phyloP scores from a whole-genome alignment of 1,140 invertebrate genomes.

The Drosophila orosa region DNA sequence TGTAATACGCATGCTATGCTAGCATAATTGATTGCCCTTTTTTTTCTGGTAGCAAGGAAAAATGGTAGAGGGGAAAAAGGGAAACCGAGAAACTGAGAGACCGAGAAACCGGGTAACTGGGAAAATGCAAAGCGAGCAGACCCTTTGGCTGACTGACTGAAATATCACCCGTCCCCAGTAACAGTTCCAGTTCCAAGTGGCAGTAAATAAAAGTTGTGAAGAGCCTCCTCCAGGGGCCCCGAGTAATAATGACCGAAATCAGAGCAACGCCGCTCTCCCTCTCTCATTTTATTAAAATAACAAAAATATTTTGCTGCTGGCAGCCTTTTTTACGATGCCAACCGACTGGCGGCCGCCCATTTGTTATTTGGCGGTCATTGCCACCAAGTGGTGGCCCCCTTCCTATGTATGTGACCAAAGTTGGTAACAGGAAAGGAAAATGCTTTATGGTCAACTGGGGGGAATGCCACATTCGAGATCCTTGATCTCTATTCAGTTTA shows the following conservation, averaged over 20 bases:
- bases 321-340: slow-evolving; percentile 61
- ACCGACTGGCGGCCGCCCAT: slow-evolving; percentile 12
- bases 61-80: slow-evolving; percentile 5
- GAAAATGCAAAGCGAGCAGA: slow-evolving; percentile 56
- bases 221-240: slow-evolving; percentile 1
- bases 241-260: slow-evolving; percentile 70
- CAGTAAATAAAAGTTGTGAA: slow-evolving; percentile 61
- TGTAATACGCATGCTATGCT: slow-evolving; percentile 59
- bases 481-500: slow-evolving; percentile 16
- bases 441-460: slow-evolving; percentile 55
- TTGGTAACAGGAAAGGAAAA: too few relatives aligned
- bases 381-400: slow-evolving; percentile 60
- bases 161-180: slow-evolving; percentile 44
- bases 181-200: slow-evolving; percentile 16
- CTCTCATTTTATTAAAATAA: slow-evolving; percentile 73
- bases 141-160: slow-evolving; percentile 45
- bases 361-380: slow-evolving; percentile 67
- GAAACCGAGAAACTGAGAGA: slow-evolving; percentile 40
- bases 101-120: slow-evolving; percentile 6
- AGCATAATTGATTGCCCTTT: slow-evolving; percentile 73
- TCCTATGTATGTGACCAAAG: slow-evolving; percentile 39
- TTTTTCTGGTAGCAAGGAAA: slow-evolving; percentile 1
- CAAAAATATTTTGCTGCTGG: slow-evolving; percentile 74
- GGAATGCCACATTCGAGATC: slow-evolving; percentile 35
- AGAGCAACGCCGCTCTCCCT: slow-evolving; percentile 43